A percentile compares a stretch with the other conserved stretches of the same genome.
Conservation (phyloP, 2,888 invertebrate genomes). For the Hydriomena furcata region DNA sequence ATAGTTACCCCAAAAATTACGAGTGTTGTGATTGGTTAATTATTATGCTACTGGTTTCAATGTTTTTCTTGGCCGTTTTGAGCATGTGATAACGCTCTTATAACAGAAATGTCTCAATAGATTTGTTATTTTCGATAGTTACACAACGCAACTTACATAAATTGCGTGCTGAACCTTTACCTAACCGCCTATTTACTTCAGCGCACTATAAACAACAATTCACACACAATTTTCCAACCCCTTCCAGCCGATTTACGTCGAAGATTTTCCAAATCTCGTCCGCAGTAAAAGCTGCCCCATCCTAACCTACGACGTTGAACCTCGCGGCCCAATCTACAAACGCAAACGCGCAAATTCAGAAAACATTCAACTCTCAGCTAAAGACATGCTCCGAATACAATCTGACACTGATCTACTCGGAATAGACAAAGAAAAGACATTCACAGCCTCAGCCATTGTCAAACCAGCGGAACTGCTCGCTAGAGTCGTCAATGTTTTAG, state of each 20-base stretch:
- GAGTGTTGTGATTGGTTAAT: too few species aligned
- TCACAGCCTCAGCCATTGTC: slow-evolving; percentile 87
- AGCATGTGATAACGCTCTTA: too few species aligned
- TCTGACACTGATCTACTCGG: slow-evolving; percentile 91
- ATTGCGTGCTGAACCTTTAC: too few species aligned
- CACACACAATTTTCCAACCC: slow-evolving; percentile 3
- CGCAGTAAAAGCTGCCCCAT: slow-evolving; percentile 89
- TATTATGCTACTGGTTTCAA: too few species aligned
- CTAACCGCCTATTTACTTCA: too few species aligned
- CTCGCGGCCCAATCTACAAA: slow-evolving; percentile 71
- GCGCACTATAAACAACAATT: too few species aligned
- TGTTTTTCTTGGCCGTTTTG: too few species aligned
- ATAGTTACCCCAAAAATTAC: too few species aligned
- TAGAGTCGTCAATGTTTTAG: slow-evolving; percentile 90
- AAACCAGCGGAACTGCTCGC: slow-evolving; percentile 90
- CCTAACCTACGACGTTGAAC: slow-evolving; percentile 85
- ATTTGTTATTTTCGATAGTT: too few species aligned
- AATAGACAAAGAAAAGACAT: slow-evolving; percentile 91
- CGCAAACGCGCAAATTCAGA: slow-evolving; percentile 87
- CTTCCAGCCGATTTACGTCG: slow-evolving; percentile 90
- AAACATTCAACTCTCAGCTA: slow-evolving; percentile 77
- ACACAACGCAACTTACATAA: too few species aligned
- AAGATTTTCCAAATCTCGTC: slow-evolving; percentile 71
- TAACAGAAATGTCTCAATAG: too few species aligned
- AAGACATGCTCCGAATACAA: slow-evolving; percentile 85